Base-by-base conservation (phyloP, 2,797 vertebrate genomes). In the Pangasius krempfi region DNA sequence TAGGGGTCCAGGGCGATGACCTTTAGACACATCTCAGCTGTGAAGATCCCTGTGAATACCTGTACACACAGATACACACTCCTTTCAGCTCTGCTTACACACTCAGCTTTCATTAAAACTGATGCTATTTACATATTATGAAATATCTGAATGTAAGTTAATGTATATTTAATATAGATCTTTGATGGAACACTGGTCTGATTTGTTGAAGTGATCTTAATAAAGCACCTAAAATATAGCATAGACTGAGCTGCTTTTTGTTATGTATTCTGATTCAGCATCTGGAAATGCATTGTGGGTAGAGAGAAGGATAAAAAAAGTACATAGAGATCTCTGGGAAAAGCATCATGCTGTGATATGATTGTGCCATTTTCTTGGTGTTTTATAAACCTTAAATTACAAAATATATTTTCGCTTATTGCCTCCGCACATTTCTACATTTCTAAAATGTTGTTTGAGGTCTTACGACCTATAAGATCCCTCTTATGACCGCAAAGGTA, bases 41-140 rank as follows among this genome's bases (percentile, higher is more conserved):
- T 98, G 94, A 99, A 99, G 93, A 99, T 99, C 60, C 97, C 98
- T 4, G 98, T 99, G 92, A 99, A 99, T 76, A 99, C 98, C 98
- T 99, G 90, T 56, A 91, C 4, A 88, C 64, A 40, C 54, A 79
- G 3, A 64, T 25, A 72, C 33, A 86, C 6, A 47, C 56, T 54
- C 9, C 27, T 18, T 37, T 80, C 22, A 70, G 64, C 58, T 78
- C 75, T 30, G 50, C n/a, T 1, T 76, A 50, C 44, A 44, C 70
- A 73, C 18, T 9, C 30, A 4, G 64, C 3, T 68, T 27, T 27
- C 9, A 3, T 62, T 10, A n/a, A 64, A 64, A 27, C 7, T 2
- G 18, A 60, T 60, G 22, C 60, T 62, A 62, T 62, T 27, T 27
- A 62, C 22, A 58, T 56, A 22, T 58, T 58, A 18, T 58, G 56